Conservation (phyloP, 2,113 vertebrate species). For the Prinia subflava region DNA sequence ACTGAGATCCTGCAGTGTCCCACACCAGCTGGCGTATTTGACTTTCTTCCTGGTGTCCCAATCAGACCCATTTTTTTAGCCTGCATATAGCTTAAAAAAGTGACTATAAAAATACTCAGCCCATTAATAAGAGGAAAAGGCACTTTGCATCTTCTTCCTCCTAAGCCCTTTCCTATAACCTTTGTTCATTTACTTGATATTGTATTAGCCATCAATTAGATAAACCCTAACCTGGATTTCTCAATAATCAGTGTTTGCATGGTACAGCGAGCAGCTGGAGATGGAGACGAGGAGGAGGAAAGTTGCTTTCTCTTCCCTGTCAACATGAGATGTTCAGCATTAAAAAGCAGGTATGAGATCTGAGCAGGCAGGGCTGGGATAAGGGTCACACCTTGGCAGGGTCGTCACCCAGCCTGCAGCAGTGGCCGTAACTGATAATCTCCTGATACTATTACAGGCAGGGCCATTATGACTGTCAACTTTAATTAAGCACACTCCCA, state of each 20-base stretch:
- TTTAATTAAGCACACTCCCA: slow-evolving; percentile 45
- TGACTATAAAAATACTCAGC: neutral
- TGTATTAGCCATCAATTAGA: neutral
- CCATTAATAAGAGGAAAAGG: neutral
- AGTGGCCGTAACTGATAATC: slow-evolving; percentile 1
- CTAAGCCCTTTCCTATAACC: neutral
- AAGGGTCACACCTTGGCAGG: neutral
- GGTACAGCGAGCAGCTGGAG: neutral
- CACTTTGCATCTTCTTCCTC: neutral
- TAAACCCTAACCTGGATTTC: neutral
- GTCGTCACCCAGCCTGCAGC: neutral
- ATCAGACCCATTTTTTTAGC: neutral
- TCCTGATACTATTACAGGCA: slow-evolving; percentile 47
- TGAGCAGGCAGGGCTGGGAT: neutral
- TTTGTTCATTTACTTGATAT: neutral
- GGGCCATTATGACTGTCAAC: slow-evolving; percentile 39
- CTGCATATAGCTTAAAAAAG: neutral
- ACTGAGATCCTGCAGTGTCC: neutral
- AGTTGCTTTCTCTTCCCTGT: neutral
- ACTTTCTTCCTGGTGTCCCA: neutral
- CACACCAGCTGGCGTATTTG: neutral
- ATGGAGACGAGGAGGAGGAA: neutral
- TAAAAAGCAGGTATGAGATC: neutral
- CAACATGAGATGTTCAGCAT: neutral
- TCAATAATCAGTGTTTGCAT: neutral